Evolutionary conservation across 2,888 invertebrate genomes (phyloP).

Genomic region (Lucinisca nassula): DNA sequence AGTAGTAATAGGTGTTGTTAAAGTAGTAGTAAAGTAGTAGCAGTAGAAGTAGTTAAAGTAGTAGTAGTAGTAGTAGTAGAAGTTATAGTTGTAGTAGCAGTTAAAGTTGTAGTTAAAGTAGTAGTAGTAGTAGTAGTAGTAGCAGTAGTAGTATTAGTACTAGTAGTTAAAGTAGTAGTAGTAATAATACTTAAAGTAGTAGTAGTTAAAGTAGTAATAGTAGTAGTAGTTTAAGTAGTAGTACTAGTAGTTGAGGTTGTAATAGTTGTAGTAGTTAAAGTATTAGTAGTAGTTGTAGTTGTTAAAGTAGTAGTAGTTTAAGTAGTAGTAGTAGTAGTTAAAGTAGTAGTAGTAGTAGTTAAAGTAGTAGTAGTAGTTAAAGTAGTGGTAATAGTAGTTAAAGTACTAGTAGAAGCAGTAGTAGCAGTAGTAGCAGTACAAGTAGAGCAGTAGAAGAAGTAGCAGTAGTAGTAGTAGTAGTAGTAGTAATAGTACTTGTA

Average conservation of each 20-base stretch:
- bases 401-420: neutral
- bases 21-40: slow-evolving; percentile 28
- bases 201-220: slow-evolving; percentile 12
- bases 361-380: slow-evolving; percentile 30
- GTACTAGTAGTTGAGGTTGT: neutral
- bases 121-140: neutral
- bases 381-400: neutral
- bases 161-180: slow-evolving; percentile 30
- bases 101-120: neutral
- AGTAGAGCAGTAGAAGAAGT: neutral
- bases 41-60: slow-evolving; percentile 26
- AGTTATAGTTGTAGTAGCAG: neutral
- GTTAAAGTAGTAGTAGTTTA: neutral
- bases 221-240: neutral
- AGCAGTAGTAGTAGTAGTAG: slow-evolving; percentile 48
- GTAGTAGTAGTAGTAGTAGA: neutral
- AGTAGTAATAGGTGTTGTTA: neutral
- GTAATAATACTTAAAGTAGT: slow-evolving; percentile 7
- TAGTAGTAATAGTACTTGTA: neutral
- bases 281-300: slow-evolving; percentile 9
- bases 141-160: neutral
- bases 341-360: slow-evolving; percentile 7
- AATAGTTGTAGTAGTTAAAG: neutral
- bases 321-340: slow-evolving; percentile 15
- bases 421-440: neutral